Conservation (phyloP, 2,888 invertebrate species). For the Pollenia griseotomentosa region DNA sequence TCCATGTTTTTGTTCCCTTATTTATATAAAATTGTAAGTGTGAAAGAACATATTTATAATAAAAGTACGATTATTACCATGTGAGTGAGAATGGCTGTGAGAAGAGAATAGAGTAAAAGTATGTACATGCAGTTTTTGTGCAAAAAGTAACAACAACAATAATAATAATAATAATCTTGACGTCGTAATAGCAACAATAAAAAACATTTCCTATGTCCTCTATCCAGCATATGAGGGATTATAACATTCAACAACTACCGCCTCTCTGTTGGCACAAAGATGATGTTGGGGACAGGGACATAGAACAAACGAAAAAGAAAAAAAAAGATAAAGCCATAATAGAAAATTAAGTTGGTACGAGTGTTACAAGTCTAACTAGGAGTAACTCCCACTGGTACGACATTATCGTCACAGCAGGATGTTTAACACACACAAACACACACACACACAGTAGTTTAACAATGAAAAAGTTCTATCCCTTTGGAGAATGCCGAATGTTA, state of each 20-base stretch:
- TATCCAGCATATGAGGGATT: conserved; percentile 26
- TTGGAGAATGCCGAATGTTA: conserved; percentile 29
- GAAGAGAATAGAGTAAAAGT: neutral
- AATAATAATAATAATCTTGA: conserved; percentile 20
- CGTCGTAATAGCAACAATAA: conserved; percentile 36
- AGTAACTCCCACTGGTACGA: conserved; percentile 40
- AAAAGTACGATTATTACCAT: neutral
- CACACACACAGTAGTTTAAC: neutral
- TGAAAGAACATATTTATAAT: conserved; percentile 3
- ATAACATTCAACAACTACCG: neutral
- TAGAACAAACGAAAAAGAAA: conserved; percentile 7
- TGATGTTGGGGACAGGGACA: neutral
- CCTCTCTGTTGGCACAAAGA: neutral
- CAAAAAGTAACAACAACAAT: neutral
- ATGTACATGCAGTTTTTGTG: conserved; percentile 12
- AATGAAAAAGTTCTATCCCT: conserved; percentile 22
- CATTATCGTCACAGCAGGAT: conserved; percentile 68
- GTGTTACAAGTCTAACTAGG: conserved; percentile 43
- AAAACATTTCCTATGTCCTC: conserved; percentile 44
- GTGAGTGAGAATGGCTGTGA: neutral
- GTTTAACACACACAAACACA: conserved; percentile 9
- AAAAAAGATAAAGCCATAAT: conserved; percentile 35
- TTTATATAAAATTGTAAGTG: neutral
- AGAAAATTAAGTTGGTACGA: conserved; percentile 58
- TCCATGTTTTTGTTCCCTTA: conserved; percentile 22